Conservation (phyloP, 2,797 vertebrate species). For the Alectoris magna region DNA sequence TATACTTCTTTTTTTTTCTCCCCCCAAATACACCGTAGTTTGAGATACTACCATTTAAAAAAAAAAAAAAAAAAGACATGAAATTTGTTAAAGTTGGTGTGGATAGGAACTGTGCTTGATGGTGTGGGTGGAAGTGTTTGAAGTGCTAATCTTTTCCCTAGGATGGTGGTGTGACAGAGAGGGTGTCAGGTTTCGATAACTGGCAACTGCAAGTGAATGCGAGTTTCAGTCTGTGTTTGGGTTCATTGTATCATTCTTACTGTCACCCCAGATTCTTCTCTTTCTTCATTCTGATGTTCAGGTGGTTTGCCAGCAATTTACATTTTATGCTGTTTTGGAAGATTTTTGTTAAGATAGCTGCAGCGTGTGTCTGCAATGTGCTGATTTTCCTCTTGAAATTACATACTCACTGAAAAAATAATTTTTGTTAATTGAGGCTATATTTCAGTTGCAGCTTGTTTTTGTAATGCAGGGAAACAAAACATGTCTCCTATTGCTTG, state of each 20-base stretch:
- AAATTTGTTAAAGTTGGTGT: background rate
- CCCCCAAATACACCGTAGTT: background rate
- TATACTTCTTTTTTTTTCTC: background rate
- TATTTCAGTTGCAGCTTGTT: slow-evolving; percentile 13
- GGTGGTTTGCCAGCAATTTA: slow-evolving; percentile 26
- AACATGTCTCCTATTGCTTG: background rate
- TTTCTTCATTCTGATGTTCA: slow-evolving; percentile 15
- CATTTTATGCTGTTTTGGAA: background rate
- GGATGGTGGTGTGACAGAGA: slow-evolving; percentile 1
- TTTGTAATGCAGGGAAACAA: background rate
- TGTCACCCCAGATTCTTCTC: slow-evolving; percentile 10
- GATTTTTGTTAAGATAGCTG: background rate
- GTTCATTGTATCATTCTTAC: slow-evolving; percentile 14
- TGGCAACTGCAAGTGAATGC: background rate
- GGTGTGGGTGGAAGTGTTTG: slow-evolving; percentile 30
- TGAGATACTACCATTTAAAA: background rate
- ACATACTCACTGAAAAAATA: background rate
- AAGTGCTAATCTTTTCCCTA: slow-evolving; percentile 7
- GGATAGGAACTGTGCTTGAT: slow-evolving; percentile 7
- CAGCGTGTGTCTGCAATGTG: background rate
- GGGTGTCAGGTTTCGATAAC: slow-evolving; percentile 47
- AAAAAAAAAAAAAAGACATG: background rate
- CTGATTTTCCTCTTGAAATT: slow-evolving; percentile 6
- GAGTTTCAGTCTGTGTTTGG: slow-evolving; percentile 24
- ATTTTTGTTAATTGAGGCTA: background rate